Conservation (phyloP, 2,797 vertebrate species). For the Hyperoplus lanceolatus region DNA sequence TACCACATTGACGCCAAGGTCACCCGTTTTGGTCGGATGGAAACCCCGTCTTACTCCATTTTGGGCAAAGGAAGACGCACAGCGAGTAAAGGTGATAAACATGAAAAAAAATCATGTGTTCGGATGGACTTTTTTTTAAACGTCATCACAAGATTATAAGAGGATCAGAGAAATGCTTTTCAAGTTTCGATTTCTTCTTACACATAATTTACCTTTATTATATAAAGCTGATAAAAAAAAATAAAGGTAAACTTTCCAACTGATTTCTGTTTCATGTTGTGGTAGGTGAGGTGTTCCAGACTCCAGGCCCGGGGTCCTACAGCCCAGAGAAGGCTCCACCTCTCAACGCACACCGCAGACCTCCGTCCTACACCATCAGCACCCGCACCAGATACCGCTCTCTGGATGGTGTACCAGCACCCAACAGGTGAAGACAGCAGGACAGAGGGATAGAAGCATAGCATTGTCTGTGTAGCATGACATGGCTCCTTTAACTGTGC, state of each 20-base stretch:
- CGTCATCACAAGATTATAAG: background rate
- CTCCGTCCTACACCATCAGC: constrained; percentile 90
- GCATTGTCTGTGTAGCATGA: background rate
- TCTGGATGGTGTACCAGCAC: constrained; percentile 85
- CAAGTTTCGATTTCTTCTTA: background rate
- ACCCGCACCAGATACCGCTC: constrained; percentile 84
- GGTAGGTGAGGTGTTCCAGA: constrained; percentile 74
- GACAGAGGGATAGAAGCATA: too few species aligned
- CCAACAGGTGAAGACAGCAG: constrained; percentile 84
- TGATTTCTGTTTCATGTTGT: background rate
- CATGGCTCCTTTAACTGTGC: background rate
- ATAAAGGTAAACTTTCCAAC: background rate
- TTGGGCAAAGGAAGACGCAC: constrained; percentile 78
- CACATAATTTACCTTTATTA: background rate
- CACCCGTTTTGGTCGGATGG: constrained; percentile 89
- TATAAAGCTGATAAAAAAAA: background rate
- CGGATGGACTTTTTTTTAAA: background rate
- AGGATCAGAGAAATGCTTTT: background rate
- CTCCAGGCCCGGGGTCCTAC: constrained; percentile 91
- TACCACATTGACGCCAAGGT: constrained; percentile 89
- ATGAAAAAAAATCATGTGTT: background rate
- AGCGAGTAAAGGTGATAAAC: constrained; percentile 56
- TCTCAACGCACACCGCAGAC: constrained; percentile 78
- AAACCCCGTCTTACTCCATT: constrained; percentile 90
- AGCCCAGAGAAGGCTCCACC: constrained; percentile 88